Percentiles rank a stretch among this genome's conserved stretches.
Evolutionary conservation across 1,140 invertebrate species (phyloP).

Genomic region (Papilio xuthus): DNA sequence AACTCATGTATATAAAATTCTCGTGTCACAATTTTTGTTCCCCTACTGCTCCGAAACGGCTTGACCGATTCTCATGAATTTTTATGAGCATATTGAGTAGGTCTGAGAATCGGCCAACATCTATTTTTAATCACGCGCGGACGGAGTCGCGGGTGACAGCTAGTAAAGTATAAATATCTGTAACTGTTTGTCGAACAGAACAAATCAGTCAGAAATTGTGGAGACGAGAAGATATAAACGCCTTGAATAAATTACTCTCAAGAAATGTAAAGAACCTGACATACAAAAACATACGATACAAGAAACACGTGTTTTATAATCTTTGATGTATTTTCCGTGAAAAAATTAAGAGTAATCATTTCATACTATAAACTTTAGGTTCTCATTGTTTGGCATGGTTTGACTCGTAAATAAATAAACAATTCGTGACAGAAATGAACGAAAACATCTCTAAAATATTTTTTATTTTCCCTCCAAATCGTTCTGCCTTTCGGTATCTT

Average conservation of each 20-base stretch:
- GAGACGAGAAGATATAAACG: neutral
- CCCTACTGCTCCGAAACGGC: too few relatives aligned
- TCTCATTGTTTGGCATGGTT: neutral
- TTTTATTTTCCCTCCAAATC: too few relatives aligned
- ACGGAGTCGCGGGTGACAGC: too few relatives aligned
- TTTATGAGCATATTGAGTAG: too few relatives aligned
- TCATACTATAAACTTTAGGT: neutral
- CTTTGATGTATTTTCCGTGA: neutral
- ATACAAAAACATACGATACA: neutral
- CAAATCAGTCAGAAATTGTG: too few relatives aligned
- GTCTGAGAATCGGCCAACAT: too few relatives aligned
- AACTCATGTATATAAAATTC: too few relatives aligned
- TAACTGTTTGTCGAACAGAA: too few relatives aligned
- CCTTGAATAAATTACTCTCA: neutral
- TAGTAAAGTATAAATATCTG: slow-evolving; percentile 1
- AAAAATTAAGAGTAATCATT: neutral
- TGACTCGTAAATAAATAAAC: neutral
- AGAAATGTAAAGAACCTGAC: slow-evolving; percentile 9
- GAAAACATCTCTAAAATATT: neutral
- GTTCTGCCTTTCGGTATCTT: too few relatives aligned
- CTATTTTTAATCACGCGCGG: too few relatives aligned
- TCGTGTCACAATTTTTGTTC: too few relatives aligned
- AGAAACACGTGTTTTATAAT: neutral
- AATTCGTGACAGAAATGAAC: neutral
- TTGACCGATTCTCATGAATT: too few relatives aligned